Conservation (phyloP, 2,797 vertebrate genomes). For the Tauraco hartlaubi region DNA sequence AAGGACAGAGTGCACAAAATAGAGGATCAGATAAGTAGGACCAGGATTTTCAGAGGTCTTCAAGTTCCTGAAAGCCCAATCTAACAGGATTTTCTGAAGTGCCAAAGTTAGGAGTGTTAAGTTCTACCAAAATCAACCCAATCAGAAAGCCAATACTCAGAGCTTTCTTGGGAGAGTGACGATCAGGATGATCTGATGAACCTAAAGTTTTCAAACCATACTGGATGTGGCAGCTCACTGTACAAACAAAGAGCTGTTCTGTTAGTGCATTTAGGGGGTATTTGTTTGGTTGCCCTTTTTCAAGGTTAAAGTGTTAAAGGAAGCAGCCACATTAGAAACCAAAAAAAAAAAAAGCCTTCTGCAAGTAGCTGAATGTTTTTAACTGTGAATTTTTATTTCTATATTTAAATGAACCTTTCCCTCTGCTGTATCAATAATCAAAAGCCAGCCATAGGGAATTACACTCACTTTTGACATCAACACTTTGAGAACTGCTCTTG, state of each 20-base stretch:
- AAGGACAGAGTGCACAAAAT: neutral
- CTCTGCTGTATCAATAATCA: conserved; percentile 8
- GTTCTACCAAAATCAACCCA: neutral
- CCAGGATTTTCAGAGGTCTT: neutral
- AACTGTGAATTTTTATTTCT: neutral
- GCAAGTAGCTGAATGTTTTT: neutral
- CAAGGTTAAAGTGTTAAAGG: neutral
- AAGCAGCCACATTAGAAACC: neutral
- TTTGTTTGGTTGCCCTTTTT: neutral
- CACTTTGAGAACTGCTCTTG: conserved; percentile 8
- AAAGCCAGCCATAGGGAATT: neutral
- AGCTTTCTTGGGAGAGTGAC: neutral
- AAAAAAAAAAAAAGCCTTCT: neutral
- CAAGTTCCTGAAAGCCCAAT: neutral
- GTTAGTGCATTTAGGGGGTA: neutral
- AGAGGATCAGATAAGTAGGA: neutral
- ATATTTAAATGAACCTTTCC: conserved; percentile 22
- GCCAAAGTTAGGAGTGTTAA: neutral
- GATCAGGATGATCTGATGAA: neutral
- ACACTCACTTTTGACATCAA: neutral
- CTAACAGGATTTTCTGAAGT: neutral
- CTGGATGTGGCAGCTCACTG: neutral
- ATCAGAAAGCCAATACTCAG: neutral
- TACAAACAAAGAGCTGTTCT: neutral
- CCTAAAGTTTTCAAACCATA: neutral